Percentiles rank a stretch among this genome's conserved stretches.
phyloP scores from a whole-genome alignment of 2,113 vertebrate genomes.

The Epinephelus lanceolatus region DNA sequence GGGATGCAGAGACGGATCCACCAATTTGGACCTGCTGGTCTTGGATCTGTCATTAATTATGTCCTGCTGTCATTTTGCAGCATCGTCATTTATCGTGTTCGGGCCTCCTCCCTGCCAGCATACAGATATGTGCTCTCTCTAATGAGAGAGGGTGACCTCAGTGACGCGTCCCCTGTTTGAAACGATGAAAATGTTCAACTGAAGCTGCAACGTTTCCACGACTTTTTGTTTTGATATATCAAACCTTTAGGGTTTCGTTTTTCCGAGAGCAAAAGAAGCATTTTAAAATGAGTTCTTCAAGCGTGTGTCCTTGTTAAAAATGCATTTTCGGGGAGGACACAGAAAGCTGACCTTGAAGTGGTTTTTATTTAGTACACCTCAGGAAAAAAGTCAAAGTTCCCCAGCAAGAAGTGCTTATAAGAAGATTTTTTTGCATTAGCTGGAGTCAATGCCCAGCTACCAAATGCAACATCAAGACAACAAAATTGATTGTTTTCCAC shows the following conservation, averaged over 20 bases:
- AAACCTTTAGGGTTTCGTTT: constrained; percentile 1
- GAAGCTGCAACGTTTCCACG: neutral
- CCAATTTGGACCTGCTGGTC: constrained; percentile 37
- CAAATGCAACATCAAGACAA: no score
- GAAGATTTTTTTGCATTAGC: constrained; percentile 8
- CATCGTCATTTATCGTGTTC: constrained; percentile 48
- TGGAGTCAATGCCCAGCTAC: neutral
- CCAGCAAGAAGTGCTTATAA: constrained; percentile 4
- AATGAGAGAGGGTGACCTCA: constrained; percentile 43
- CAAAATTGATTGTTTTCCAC: constrained; percentile 3
- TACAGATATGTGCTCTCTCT: constrained; percentile 34
- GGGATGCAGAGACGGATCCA: constrained; percentile 32
- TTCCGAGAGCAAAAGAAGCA: neutral
- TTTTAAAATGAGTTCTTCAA: neutral
- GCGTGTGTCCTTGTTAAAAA: constrained; percentile 40
- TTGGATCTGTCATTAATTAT: constrained; percentile 57
- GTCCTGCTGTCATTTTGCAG: constrained; percentile 49
- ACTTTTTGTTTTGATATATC: constrained; percentile 20
- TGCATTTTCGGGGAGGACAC: constrained; percentile 18
- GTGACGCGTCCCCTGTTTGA: constrained; percentile 37
- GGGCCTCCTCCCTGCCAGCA: constrained; percentile 16
- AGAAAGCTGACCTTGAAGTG: neutral
- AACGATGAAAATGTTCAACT: constrained; percentile 43
- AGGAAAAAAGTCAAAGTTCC: constrained; percentile 16
- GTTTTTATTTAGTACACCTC: neutral